Evolutionary conservation across 2,113 vertebrate species (phyloP), one percentile per base, ranked within the genome.

Genomic region (Rhabdomys dilectus): DNA sequence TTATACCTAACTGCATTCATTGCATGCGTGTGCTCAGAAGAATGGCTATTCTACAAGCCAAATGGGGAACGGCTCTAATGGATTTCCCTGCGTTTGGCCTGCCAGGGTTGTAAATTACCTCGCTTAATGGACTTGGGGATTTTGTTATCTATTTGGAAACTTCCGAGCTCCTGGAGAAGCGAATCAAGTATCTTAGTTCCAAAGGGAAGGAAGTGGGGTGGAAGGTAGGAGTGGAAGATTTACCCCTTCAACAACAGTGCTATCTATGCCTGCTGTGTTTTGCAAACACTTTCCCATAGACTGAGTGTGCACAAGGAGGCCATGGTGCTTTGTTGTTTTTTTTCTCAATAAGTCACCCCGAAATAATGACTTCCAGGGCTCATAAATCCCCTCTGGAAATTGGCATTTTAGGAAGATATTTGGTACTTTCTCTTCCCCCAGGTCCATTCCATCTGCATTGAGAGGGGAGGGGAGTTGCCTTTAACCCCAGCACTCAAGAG

Each of bases 121-220:
- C 97, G 96, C 93, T 98, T 98, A 98, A 98, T 98, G 98, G 98
- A 97, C 97, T 98, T 73, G 0, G 78, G 96, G 97, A 96, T 94
- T 97, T 97, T 98, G 95, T 97, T 98, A 88, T 95, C 97, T 98
- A 84, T 96, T 97, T n/a, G 81, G 95, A 98, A 98, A 98, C 97
- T 97, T 96, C 97, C 93, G 91, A 85, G 95, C 93, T 98, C 92
- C 93, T 34, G 88, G 64, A 95, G 97, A 96, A 96, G 48, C 0
- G 0, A 94, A 93, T 92, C 90, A 77, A 97, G 97, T 34, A 58
- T 78, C 75, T 96, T 76, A 73, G 95, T 97, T 88, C 97, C 94
- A 56, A 39, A 62, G 95, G 89, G 97, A 96, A 62, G 0, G 24
- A 76, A 80, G 89, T 48, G 53, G 56, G 53, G 24, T 66, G 0